Base-by-base conservation (phyloP, 2,113 vertebrate genomes). In the Petrocephalus zakoni region DNA sequence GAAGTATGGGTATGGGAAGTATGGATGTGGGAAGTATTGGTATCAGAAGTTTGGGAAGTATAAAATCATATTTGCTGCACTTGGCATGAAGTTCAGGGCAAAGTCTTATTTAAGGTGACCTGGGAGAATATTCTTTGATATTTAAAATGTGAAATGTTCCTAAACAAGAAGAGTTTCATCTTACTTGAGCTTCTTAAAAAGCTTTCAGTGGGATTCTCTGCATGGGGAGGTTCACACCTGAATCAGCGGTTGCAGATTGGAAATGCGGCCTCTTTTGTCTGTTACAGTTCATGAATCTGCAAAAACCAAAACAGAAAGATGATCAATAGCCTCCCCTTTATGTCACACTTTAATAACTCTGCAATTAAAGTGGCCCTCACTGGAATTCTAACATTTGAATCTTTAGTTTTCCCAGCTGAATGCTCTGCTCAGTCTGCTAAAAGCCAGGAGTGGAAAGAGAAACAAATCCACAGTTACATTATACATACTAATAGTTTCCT, bases 201-300 rank as follows among this genome's bases (percentile, higher is more conserved):
- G 42, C 42, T 42, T 42, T 42, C 42, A 42, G 42, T 42, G 42
- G 42, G 34, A 68, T 29, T 78, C 13, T 42, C 29, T 29, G 29
- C 72, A 78, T 34, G 29, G 2, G 72, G 34, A 29, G 72, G 13
- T 19, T 19, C 5, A 4, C 72, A 42, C 29, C 34, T 42, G 5
- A 78, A 78, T 42, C 29, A 75, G 68, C 34, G 34, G 29, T 7
- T 37, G 68, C 34, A 37, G 68, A 17, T 75, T 37, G 15, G 34
- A 37, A 75, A 34, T 75, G 4, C 17, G 37, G 68, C 34, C 68
- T 34, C 68, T 13, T 75, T 15, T 37, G 25, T 75, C 29, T 75
- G 68, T 75, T 75, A 75, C 68, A 75, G 68, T 75, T 75, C 68
- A 75, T 75, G 34, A 75, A 37, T 75, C 34, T 75, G 68, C 68